Evolutionary conservation across 2,113 vertebrate species (phyloP).

Genomic region (Strigops habroptila): DNA sequence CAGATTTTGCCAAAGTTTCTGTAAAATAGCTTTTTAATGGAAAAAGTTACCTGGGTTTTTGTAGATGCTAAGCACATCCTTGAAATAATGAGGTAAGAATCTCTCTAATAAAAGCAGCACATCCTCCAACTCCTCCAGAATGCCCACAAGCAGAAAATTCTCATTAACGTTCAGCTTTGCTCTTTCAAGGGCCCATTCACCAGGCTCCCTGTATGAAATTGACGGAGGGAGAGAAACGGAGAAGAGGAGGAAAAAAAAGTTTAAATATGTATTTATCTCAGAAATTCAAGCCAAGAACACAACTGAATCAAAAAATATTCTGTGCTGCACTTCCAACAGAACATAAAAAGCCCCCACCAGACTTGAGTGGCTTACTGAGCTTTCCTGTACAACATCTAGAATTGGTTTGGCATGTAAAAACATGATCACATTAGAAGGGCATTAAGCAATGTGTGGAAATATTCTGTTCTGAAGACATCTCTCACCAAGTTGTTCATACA

Average conservation of each 20-base stretch:
- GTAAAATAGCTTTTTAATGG: not conserved
- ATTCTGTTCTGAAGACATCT: not conserved
- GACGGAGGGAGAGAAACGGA: not conserved
- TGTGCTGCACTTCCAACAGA: not conserved
- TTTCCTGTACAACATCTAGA: not conserved
- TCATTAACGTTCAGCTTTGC: constrained; percentile 95
- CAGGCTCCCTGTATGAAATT: constrained; percentile 85
- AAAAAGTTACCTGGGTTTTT: constrained; percentile 88
- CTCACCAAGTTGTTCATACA: not conserved
- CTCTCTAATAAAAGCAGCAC: constrained; percentile 95
- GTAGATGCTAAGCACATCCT: constrained; percentile 93
- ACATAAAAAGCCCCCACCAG: not conserved
- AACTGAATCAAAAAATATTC: not conserved
- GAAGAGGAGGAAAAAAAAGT: not conserved
- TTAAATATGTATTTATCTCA: not conserved
- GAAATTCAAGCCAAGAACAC: not conserved
- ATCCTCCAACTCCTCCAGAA: constrained; percentile 97
- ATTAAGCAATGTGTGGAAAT: not conserved
- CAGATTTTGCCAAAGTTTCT: not conserved
- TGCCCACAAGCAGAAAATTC: constrained; percentile 96
- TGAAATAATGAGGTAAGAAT: constrained; percentile 99
- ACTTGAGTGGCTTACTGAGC: not conserved
- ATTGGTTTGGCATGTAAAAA: not conserved
- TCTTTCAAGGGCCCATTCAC: constrained; percentile 93
- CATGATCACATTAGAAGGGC: not conserved